Conservation (phyloP, 2,113 vertebrate species). For the Tautogolabrus adspersus region DNA sequence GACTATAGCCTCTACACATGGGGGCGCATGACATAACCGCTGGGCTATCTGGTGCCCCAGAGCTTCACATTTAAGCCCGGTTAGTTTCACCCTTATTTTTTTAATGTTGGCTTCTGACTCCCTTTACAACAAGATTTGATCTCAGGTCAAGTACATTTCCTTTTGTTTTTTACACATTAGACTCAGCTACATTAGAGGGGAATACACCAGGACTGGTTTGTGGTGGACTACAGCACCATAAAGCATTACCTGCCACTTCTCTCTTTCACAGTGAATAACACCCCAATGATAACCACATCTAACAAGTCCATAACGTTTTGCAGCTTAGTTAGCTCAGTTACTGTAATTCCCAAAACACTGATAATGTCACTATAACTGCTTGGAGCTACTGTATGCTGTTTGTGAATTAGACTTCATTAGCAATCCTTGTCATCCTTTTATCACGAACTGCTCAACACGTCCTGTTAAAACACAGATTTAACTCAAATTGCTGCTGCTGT, state of each 20-base stretch:
- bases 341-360: background rate
- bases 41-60: too few species aligned
- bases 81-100: too few species aligned
- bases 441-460: background rate
- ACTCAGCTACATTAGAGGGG: too few species aligned
- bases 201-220: background rate
- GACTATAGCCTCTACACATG: too few species aligned
- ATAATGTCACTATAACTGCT: background rate
- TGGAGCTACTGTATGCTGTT: background rate
- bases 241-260: background rate
- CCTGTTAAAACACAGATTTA: background rate
- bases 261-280: background rate
- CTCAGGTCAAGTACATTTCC: too few species aligned
- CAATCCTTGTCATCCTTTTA: background rate
- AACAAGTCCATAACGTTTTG: background rate
- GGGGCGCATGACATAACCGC: too few species aligned
- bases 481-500: too few species aligned
- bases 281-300: background rate
- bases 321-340: background rate
- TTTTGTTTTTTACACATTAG: too few species aligned
- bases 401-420: background rate
- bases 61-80: too few species aligned
- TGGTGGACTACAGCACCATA: background rate
- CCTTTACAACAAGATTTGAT: too few species aligned
- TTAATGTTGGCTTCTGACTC: too few species aligned